Evolutionary conservation across 2,797 vertebrate species (phyloP), one percentile per base, ranked within the genome.

Genomic region (Aeoliscus strigatus): DNA sequence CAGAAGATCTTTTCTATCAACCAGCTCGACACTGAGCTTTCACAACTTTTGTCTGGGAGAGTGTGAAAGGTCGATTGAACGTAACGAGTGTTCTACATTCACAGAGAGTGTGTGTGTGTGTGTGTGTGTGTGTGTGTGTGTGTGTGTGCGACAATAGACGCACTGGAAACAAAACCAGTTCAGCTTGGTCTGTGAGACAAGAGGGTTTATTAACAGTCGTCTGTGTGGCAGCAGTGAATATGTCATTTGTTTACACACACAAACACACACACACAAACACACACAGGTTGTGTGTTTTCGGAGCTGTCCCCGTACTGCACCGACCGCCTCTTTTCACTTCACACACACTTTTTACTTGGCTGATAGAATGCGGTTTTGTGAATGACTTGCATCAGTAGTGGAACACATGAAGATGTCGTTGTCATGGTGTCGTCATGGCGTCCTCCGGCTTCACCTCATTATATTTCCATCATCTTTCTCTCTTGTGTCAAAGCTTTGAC

Each of bases 151-250:
- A 44, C 41, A 53, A 41, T 50, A 8, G 14, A 42, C 21, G 40
- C 18, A 28, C 8, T 35, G 45, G 11, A 42, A 61, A 80, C 55
- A 69, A 70, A 57, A 10, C 27, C 24, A 38, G 40, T 56, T 58
- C 70, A 73, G 45, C 70, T 64, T 27, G 42, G 41, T 44, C 42
- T 49, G 18, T 37, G 34, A 55, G 40, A 74, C 38, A n/a, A n/a
- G n/a, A 51, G 49, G n/a, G 32, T 58, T 75, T 67, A 50, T 73
- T 70, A 50, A 70, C 74, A 46, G 41, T 36, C 35, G 21, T 24
- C 15, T 41, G 53, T 62, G 31, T 57, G 25, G 35, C 38, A 43
- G 53, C 49, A 75, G 36, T 75, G 51, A 48, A 34, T 68, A 54
- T 21, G 6, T 21, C 18, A 21, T 21, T 21, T 21, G 18, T 21